phyloP scores from a whole-genome alignment of 2,888 invertebrate species.

The Lepidocyrtoides sp. region DNA sequence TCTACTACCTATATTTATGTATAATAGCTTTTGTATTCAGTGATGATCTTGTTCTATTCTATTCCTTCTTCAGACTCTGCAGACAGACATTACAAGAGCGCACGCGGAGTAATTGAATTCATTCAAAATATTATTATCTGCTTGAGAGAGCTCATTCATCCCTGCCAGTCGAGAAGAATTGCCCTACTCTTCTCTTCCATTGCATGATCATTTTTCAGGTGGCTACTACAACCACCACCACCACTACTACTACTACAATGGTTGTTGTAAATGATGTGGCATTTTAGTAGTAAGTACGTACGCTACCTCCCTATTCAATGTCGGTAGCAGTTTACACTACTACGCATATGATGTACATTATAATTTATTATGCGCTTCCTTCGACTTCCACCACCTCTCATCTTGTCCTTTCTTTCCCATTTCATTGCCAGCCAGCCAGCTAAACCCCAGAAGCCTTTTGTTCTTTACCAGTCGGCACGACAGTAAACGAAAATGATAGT shows the following conservation, averaged over 20 bases:
- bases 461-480: constrained; percentile 39
- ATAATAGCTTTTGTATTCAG: too few relatives aligned
- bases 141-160: constrained; percentile 67
- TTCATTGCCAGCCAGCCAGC: constrained; percentile 23
- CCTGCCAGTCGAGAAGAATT: constrained; percentile 52
- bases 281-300: constrained; percentile 35
- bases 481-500: constrained; percentile 13
- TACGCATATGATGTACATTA: not conserved
- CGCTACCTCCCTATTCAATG: too few relatives aligned
- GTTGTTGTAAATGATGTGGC: constrained; percentile 62
- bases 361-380: not conserved
- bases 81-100: not conserved
- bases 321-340: too few relatives aligned
- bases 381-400: constrained; percentile 3
- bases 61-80: too few relatives aligned
- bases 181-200: constrained; percentile 39
- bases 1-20: too few relatives aligned
- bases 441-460: constrained; percentile 28
- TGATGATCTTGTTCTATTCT: too few relatives aligned
- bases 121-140: constrained; percentile 66
- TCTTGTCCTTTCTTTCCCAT: constrained; percentile 21
- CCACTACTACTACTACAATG: too few relatives aligned
- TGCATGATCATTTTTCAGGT: constrained; percentile 67
- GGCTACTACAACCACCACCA: too few relatives aligned
- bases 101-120: constrained; percentile 63